These are phyloP conservation scores for Acrocephalus arundinaceus DNA, from an alignment of 2,113 vertebrate species.

Conservation along the genomic window DNA sequence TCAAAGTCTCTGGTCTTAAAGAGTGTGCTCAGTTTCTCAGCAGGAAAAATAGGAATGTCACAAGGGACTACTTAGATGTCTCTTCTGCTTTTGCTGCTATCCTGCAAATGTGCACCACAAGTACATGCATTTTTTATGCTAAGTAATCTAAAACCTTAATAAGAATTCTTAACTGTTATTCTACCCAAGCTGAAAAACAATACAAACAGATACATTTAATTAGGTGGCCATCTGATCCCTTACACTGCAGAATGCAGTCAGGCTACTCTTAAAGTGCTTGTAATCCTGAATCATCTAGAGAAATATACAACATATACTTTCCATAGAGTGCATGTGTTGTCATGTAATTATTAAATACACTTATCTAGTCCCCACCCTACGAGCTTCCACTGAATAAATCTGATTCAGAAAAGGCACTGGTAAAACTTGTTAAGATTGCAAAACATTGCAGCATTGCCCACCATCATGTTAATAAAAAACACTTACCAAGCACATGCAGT, in stretches of 20 bases:
- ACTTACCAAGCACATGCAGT: neutral
- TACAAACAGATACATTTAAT: slow-evolving; percentile 75
- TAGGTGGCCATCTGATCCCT: slow-evolving; percentile 69
- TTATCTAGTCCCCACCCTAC: neutral
- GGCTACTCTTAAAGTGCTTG: slow-evolving; percentile 26
- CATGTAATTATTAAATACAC: neutral
- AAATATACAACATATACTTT: neutral
- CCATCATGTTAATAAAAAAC: neutral
- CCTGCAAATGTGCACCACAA: slow-evolving; percentile 58
- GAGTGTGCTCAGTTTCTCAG: neutral
- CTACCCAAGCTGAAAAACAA: slow-evolving; percentile 77
- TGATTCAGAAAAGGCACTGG: neutral
- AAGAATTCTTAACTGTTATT: slow-evolving; percentile 77
- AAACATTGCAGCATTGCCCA: neutral
- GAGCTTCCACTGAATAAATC: neutral
- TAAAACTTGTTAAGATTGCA: neutral
- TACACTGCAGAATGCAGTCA: neutral
- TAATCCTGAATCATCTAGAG: slow-evolving; percentile 8
- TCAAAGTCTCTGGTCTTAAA: neutral
- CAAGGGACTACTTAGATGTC: slow-evolving; percentile 54
- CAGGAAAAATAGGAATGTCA: neutral
- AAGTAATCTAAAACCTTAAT: slow-evolving; percentile 76
- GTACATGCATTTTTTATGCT: slow-evolving; percentile 81
- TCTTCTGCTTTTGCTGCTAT: slow-evolving; percentile 55
- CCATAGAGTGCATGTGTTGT: neutral